Evolutionary conservation across 2,113 vertebrate genomes (phyloP), one percentile per base, ranked within the genome.

Genomic region (Dinomys branickii): DNA sequence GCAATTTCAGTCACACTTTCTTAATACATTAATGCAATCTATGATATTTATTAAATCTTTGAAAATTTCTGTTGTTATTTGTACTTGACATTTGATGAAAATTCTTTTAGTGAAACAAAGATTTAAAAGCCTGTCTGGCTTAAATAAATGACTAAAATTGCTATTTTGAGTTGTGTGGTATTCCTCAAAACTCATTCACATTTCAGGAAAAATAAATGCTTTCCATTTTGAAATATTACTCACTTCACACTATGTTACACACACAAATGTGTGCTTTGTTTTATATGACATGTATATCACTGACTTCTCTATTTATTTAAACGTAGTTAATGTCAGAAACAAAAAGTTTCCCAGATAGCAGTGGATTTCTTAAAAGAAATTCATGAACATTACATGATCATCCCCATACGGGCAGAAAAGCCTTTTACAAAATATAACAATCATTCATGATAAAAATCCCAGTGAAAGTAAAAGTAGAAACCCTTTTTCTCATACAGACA

Each of bases 101-200:
- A 11, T 58, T 58, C 5, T 82, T 5, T 85, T 50, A 5, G 16
- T 2, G 5, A n/a, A 22, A 86, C 28, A 80, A 75, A 26, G 22
- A 26, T 77, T 80, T 14, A 47, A 52, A 67, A 7, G 2, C 1
- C 77, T 93, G 16, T 63, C 41, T 3, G 52, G 12, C 71, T 90
- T 94, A 82, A 91, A 91, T 5, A 94, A 58, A 19, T 87, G 19
- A 54, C 47, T 91, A 41, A 61, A 88, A 94, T 30, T 90, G 28
- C 2, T 92, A 20, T 28, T 80, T 50, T n/a, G 28, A 84, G 35
- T 69, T 94, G 2, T 24, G 61, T 0, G 30, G 33, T 88, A 91
- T 80, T 26, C 22, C 35, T 19, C 73, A n/a, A 67, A 84, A 52
- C 28, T 94, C 22, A 95, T 50, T 73, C 90, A 85, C 90, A 90